These are phyloP conservation scores for Diadegma fenestrale DNA, from an alignment of 2,888 invertebrate species.

Conservation along the genomic window DNA sequence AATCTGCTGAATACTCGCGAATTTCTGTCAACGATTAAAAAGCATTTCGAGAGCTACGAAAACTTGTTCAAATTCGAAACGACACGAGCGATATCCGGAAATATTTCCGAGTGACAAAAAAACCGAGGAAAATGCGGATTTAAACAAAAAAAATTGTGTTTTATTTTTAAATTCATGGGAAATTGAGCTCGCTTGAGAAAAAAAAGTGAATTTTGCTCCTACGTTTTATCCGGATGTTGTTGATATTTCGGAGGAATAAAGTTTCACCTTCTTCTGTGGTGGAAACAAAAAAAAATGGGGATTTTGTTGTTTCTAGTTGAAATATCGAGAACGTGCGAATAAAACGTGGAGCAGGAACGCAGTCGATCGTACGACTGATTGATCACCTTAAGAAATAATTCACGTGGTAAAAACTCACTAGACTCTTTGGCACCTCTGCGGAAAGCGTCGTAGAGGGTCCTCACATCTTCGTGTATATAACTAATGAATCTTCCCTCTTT, in stretches of 20 bases:
- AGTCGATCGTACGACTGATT: too few species aligned
- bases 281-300: not conserved
- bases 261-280: too few species aligned
- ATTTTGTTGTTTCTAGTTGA: not conserved
- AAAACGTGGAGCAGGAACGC: too few species aligned
- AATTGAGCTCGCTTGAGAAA: not conserved
- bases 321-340: not conserved
- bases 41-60: not conserved
- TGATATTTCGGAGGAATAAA: too few species aligned
- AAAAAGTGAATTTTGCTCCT: not conserved
- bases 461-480: constrained; percentile 94
- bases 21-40: not conserved
- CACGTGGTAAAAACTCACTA: constrained; percentile 87
- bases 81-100: not conserved
- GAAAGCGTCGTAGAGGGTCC: constrained; percentile 95
- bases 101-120: not conserved
- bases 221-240: too few species aligned
- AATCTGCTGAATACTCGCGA: not conserved
- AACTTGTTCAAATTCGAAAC: not conserved
- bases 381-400: not conserved
- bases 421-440: constrained; percentile 96
- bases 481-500: constrained; percentile 94
- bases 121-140: not conserved
- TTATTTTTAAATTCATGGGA: not conserved
- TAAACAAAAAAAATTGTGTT: not conserved